Evolutionary conservation across 1,140 invertebrate species (phyloP), one percentile per base, ranked within the genome.

Genomic region (Oryzaephilus surinamensis): DNA sequence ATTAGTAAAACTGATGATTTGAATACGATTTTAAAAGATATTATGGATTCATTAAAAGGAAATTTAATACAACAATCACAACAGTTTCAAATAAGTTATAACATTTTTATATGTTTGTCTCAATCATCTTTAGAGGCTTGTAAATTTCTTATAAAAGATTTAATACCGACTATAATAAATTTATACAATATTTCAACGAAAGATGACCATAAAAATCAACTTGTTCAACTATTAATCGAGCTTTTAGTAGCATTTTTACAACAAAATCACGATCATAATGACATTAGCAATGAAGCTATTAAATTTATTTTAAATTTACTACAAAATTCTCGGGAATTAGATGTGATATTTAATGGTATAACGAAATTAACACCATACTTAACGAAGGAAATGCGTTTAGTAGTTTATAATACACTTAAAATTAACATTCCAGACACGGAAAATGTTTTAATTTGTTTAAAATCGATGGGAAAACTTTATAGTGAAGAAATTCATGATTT

Each of bases 51-150:
- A 35, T 54, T 66, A 16, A 54, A 63, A 38, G 48, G 61, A 8
- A 54, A 62, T 43, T 50, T 69, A 35, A 44, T 61, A n/a, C 45
- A 52, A n/a, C 61, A 65, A 30, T 52, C 51, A 27, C 63, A 62
- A 42, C 48, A 72, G 15, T 74, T 71, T 49, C 59, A 61, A 43
- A 58, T 70, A 33, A 60, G 65, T 3, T 50, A 64, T 29, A 66
- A 65, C 60, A 53, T 76, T 13, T 55, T 77, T 21, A 50, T 74
- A 38, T 64, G 65, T 19, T 60, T 67, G 23, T 71, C 72, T 11
- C 67, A 64, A 46, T 63, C 69, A 11, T 68, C 66, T n/a, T 57
- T 62, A 50, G 54, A 64, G 50, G 65, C 67, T 13, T 73, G 71
- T 43, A 41, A 60, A 30, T 55, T 69, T 38, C 53, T 77, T 19